A percentile compares a stretch with the other conserved stretches of the same genome.
Evolutionary conservation across 2,113 vertebrate genomes (phyloP).

Genomic region (Phyllostomus hastatus): DNA sequence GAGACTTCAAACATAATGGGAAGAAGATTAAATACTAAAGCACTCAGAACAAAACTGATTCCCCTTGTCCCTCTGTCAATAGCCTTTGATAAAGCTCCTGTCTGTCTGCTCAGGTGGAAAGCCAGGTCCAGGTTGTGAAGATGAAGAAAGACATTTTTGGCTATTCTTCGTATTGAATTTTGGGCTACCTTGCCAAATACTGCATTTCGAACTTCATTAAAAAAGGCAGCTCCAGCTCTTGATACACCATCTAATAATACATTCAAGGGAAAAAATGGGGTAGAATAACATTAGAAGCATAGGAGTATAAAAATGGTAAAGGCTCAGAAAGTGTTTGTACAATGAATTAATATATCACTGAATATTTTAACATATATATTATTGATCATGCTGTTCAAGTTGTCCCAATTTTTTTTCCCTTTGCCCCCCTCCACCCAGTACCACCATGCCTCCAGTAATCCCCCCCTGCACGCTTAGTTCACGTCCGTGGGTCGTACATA

Average conservation of each 20-base stretch:
- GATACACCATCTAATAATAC: constrained; percentile 90
- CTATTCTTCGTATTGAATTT: constrained; percentile 96
- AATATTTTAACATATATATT: background rate
- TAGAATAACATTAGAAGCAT: constrained; percentile 16
- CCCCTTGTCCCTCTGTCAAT: constrained; percentile 97
- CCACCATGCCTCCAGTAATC: too few relatives aligned
- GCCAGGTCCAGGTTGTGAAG: constrained; percentile 95
- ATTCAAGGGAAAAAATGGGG: constrained; percentile 37
- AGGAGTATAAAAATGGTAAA: constrained; percentile 14
- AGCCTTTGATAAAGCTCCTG: constrained; percentile 96
- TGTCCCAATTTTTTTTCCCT: too few relatives aligned
- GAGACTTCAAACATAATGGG: constrained; percentile 95
- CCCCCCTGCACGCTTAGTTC: too few relatives aligned
- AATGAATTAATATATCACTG: constrained; percentile 12
- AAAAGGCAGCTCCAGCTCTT: constrained; percentile 90
- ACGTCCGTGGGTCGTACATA: too few relatives aligned
- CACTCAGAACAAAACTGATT: constrained; percentile 97
- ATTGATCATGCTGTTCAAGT: too few relatives aligned
- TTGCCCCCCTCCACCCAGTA: too few relatives aligned
- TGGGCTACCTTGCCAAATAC: constrained; percentile 98
- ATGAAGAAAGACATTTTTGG: constrained; percentile 97
- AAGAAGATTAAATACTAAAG: constrained; percentile 97
- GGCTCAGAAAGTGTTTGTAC: background rate
- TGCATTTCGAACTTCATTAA: constrained; percentile 97
- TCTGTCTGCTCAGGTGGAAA: constrained; percentile 97